A percentile compares a stretch with the other conserved stretches of the same genome.
phyloP scores from a whole-genome alignment of 2,888 invertebrate species.

The Tipula vernalis region DNA sequence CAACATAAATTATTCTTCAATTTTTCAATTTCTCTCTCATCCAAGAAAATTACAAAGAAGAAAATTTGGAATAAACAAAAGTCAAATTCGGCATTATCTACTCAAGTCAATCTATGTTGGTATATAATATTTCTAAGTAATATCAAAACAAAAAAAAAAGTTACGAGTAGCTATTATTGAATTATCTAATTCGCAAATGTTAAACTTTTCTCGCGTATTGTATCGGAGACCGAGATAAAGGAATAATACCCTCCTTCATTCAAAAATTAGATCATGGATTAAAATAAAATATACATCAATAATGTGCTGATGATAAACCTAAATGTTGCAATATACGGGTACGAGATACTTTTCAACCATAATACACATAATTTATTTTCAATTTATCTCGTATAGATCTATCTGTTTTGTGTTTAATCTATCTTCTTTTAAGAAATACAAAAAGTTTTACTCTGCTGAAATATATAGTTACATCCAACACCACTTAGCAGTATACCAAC shows the following conservation, averaged over 20 bases:
- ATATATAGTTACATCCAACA: no score
- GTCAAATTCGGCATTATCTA: neutral
- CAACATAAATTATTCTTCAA: neutral
- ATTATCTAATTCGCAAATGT: neutral
- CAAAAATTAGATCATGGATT: neutral
- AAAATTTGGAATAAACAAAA: neutral
- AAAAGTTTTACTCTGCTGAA: no score
- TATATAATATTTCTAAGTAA: neutral
- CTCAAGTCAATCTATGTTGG: neutral
- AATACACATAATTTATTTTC: neutral
- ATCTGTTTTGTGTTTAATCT: neutral
- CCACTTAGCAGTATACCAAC: no score
- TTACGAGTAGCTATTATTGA: neutral
- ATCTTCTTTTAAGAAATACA: neutral
- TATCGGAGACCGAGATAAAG: neutral
- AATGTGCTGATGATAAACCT: neutral
- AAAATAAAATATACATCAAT: neutral
- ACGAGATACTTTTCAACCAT: neutral
- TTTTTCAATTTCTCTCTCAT: neutral
- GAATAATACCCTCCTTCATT: neutral
- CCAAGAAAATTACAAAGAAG: neutral
- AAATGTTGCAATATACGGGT: neutral
- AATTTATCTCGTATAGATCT: neutral
- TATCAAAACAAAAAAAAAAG: neutral
- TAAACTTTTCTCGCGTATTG: neutral